Evolutionary conservation across 1,140 invertebrate species (phyloP).

Genomic region (Magallana ariakensis): DNA sequence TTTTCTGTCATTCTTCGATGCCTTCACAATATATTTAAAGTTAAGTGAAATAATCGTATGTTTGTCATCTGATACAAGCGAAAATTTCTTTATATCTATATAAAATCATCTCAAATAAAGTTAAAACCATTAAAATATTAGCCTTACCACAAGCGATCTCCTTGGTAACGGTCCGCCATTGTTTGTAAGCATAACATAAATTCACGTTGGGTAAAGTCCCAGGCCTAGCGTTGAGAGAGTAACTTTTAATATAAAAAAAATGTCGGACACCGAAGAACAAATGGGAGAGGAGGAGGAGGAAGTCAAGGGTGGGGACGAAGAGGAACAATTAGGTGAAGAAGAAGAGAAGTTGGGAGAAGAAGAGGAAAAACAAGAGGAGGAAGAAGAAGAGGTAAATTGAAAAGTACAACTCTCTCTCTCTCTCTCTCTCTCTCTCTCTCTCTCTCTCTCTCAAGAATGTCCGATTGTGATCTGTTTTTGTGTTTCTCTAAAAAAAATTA

Average conservation of each 20-base stretch:
- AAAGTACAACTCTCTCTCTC: neutral
- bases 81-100: neutral
- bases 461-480: no score
- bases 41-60: neutral
- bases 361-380: conserved; percentile 69
- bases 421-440: conserved; percentile 38
- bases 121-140: neutral
- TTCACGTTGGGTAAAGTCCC: conserved; percentile 18
- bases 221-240: neutral
- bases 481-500: no score
- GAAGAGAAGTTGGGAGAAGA: conserved; percentile 61
- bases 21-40: neutral
- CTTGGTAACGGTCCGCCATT: conserved; percentile 72
- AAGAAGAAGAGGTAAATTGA: conserved; percentile 65
- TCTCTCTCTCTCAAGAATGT: conserved; percentile 38
- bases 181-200: conserved; percentile 68
- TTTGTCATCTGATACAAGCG: neutral
- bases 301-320: conserved; percentile 56
- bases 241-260: conserved; percentile 37
- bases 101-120: neutral
- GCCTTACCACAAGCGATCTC: conserved; percentile 55
- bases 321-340: conserved; percentile 58
- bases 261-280: conserved; percentile 66
- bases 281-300: conserved; percentile 62
- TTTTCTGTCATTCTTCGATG: no score